Base-by-base conservation (phyloP, 2,113 vertebrate species). In the Neomonachus schauinslandi region DNA sequence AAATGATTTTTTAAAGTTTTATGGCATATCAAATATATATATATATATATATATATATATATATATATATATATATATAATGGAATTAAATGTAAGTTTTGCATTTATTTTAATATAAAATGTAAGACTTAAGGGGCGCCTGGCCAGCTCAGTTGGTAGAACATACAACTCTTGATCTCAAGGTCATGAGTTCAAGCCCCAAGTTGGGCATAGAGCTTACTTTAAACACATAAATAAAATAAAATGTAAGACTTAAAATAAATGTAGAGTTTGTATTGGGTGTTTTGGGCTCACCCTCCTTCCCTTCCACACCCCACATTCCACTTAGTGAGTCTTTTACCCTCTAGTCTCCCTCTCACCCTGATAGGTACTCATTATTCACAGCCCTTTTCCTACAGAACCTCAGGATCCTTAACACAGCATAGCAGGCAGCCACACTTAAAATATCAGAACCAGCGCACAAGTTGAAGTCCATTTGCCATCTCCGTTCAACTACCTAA, bases 51-150 rank as follows among this genome's bases (percentile, higher is more conserved):
- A 49, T 65, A 72, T 1, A 7, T 39, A 39, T 39, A 39, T 39
- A 39, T 39, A 39, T 39, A 39, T 39, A 39, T 65, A n/a, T n/a
- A 13, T 5, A 93, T 31, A 49, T 65, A 72, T 2, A 5, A 28
- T 28, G 72, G 21, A 81, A 72, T 36, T 91, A 65, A 74, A 82
- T 65, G 1, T 87, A 92, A 74, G 36, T 16, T 81, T 92, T 71
- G 19, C 19, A 89, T 94, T 79, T 22, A 80, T 67, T 91, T 94
- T 59, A 53, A 49, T 67, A 89, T 89, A 84, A 84, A 92, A 77
- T 49, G 42, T 77, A 28, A 77, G 42, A 49, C 42, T 74, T 74
- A 67, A 67, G 22, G 39, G 67, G 39, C 1, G 6, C 39, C 71
- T 72, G 5, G 21, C 71, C 24, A 42, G 39, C 39, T 15, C 39